These are phyloP conservation scores for Pagrus major DNA, from an alignment of 2,113 vertebrate species.

Conservation along the genomic window DNA sequence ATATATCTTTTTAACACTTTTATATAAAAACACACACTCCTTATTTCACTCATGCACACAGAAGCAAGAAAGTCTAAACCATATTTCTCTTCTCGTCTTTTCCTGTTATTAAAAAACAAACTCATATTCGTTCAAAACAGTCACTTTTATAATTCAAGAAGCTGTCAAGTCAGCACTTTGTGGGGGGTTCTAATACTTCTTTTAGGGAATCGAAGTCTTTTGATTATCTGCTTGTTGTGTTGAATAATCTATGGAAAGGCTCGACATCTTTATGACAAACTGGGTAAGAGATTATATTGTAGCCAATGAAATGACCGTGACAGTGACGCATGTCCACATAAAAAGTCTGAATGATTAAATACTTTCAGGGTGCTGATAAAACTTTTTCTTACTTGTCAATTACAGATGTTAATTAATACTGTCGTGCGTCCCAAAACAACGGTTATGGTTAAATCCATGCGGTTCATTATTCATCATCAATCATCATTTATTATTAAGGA, in stretches of 20 bases:
- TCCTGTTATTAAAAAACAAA: background rate
- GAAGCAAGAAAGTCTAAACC: background rate
- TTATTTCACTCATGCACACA: background rate
- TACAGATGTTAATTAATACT: conserved; percentile 43
- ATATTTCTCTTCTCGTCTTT: background rate
- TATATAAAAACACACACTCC: background rate
- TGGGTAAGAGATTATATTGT: background rate
- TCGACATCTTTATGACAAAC: conserved; percentile 36
- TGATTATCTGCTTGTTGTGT: conserved; percentile 17
- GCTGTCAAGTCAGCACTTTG: conserved; percentile 5
- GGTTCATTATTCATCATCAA: conserved; percentile 59
- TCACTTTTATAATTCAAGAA: conserved; percentile 28
- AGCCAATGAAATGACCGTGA: conserved; percentile 2
- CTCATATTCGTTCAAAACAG: conserved; percentile 25
- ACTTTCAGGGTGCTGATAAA: background rate
- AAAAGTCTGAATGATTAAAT: conserved; percentile 29
- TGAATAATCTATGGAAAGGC: conserved; percentile 38
- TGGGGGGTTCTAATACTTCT: conserved; percentile 16
- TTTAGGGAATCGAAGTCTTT: conserved; percentile 21
- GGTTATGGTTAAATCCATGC: conserved; percentile 44
- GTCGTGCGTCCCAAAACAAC: conserved; percentile 31
- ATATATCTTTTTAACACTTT: background rate
- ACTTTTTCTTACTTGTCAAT: conserved; percentile 32
- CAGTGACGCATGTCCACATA: conserved; percentile 6
- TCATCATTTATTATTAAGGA: conserved; percentile 44